Evolutionary conservation across 1,140 invertebrate species (phyloP).

Genomic region (Mya arenaria): DNA sequence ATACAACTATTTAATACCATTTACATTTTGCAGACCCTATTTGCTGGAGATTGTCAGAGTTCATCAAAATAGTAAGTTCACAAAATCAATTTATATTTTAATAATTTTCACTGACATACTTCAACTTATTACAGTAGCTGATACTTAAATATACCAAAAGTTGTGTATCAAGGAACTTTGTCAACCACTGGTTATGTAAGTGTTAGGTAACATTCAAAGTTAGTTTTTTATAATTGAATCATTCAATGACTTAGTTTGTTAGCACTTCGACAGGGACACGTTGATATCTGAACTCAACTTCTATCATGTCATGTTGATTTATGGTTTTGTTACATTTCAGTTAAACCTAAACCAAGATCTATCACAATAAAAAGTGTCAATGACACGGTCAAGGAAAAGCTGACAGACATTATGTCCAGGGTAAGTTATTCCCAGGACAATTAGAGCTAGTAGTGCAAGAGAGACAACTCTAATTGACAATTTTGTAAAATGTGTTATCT

Average conservation of each 20-base stretch:
- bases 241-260: not conserved
- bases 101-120: no score
- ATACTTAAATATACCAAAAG: no score
- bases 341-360: slow-evolving; percentile 40
- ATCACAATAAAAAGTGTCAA: slow-evolving; percentile 45
- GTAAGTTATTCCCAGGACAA: no score
- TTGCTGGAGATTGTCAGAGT: slow-evolving; percentile 50
- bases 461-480: no score
- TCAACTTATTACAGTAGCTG: no score
- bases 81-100: not conserved
- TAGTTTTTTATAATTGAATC: not conserved
- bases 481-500: no score
- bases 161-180: no score
- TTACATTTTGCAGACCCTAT: slow-evolving; percentile 51
- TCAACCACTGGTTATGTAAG: not conserved
- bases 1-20: no score
- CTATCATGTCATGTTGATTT: not conserved
- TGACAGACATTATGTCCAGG: slow-evolving; percentile 47
- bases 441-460: no score
- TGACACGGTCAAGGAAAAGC: slow-evolving; percentile 39
- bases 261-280: not conserved
- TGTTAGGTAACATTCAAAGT: not conserved
- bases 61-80: slow-evolving; percentile 55
- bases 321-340: no score
- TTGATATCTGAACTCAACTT: not conserved